phyloP scores from a whole-genome alignment of 2,888 invertebrate genomes.

The Erebia aethiops region DNA sequence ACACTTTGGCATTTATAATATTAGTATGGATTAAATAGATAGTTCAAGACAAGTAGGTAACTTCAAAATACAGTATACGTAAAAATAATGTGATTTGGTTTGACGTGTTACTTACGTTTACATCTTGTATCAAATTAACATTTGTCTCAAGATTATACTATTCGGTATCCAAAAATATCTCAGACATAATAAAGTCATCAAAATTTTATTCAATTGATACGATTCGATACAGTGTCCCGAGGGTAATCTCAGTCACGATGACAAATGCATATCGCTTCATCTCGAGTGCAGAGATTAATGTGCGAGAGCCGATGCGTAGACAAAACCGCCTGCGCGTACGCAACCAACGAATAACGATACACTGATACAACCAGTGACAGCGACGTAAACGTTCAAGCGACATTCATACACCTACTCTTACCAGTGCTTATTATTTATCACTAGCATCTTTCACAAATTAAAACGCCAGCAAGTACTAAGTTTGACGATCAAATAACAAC shows the following conservation, averaged over 20 bases:
- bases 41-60: too few relatives aligned
- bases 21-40: too few relatives aligned
- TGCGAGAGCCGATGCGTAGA: constrained; percentile 71
- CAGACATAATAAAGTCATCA: constrained; percentile 38
- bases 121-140: too few relatives aligned
- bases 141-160: too few relatives aligned
- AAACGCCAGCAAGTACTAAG: constrained; percentile 44
- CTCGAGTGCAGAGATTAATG: constrained; percentile 76
- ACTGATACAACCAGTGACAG: constrained; percentile 68
- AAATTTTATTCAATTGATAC: constrained; percentile 77
- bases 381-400: constrained; percentile 67
- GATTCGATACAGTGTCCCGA: constrained; percentile 71
- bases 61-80: too few relatives aligned
- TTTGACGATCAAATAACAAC: constrained; percentile 29
- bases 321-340: constrained; percentile 74
- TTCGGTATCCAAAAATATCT: neutral
- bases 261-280: constrained; percentile 82
- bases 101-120: too few relatives aligned
- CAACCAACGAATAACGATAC: constrained; percentile 49
- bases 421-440: constrained; percentile 80
- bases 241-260: constrained; percentile 78
- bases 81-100: too few relatives aligned
- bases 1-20: too few relatives aligned
- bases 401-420: constrained; percentile 69
- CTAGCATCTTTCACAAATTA: constrained; percentile 59